Conservation (phyloP, 2,888 invertebrate species). For the Villa cingulata region DNA sequence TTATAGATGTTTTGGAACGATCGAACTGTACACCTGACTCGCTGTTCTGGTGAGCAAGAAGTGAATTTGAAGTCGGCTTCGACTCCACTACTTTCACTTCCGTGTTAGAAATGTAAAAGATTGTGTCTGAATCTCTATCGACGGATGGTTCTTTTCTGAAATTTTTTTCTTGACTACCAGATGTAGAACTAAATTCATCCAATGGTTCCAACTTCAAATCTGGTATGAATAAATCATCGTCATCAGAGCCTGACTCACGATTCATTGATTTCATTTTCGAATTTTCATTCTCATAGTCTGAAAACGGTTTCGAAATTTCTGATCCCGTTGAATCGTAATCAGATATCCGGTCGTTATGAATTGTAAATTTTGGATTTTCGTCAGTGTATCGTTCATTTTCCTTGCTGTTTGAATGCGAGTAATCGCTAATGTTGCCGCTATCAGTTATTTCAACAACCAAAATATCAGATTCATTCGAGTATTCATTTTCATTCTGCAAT, state of each 20-base stretch:
- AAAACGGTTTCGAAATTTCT: conserved; percentile 2
- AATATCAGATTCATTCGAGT: conserved; percentile 24
- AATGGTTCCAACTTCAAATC: conserved; percentile 17
- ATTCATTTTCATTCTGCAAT: conserved; percentile 1
- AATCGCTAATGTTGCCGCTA: conserved; percentile 24
- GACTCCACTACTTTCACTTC: conserved; percentile 37
- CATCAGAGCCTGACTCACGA: conserved; percentile 1
- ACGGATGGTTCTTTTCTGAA: conserved; percentile 10
- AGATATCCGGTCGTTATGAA: conserved; percentile 9
- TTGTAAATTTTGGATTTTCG: conserved; percentile 11
- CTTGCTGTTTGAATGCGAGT: conserved; percentile 18
- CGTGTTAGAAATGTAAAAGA: conserved; percentile 37
- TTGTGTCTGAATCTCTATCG: conserved; percentile 35
- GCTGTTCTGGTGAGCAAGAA: neutral
- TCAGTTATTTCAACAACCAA: conserved; percentile 32
- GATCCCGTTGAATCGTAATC: conserved; percentile 8
- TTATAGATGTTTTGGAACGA: neutral
- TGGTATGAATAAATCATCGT: conserved; percentile 29
- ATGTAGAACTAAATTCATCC: conserved; percentile 9
- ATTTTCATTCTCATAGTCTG: conserved; percentile 7
- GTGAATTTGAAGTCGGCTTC: conserved; percentile 23
- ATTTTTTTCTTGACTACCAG: neutral
- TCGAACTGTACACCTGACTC: neutral
- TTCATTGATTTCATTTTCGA: neutral
- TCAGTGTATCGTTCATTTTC: conserved; percentile 15